Evolutionary conservation across 1,140 invertebrate genomes (phyloP).

Genomic region (Drosophila rhopaloa): DNA sequence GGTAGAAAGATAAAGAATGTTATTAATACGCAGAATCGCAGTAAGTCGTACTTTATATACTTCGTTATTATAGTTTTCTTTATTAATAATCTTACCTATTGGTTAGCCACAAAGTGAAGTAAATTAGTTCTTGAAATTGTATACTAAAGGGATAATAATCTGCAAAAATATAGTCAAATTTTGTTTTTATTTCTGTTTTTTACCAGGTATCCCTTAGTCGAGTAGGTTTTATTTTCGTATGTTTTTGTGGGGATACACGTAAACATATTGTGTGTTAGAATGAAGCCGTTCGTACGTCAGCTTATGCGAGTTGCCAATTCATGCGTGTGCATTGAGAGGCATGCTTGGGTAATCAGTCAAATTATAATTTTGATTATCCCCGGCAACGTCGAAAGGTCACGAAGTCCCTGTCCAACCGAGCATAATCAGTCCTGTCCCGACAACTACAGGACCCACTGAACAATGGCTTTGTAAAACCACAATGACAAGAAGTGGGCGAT

Average conservation of each 20-base stretch:
- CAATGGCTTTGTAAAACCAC: conserved; percentile 33
- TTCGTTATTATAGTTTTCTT: too few species aligned
- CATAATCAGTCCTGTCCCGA: conserved; percentile 35
- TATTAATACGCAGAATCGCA: neutral
- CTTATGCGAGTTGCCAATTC: conserved; percentile 49
- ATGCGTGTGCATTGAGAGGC: conserved; percentile 49
- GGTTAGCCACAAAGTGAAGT: neutral
- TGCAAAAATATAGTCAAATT: too few species aligned
- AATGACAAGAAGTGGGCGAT: conserved; percentile 18
- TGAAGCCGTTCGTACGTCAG: conserved; percentile 36
- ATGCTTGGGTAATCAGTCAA: conserved; percentile 75
- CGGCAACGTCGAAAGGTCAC: conserved; percentile 72
- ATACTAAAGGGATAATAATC: neutral
- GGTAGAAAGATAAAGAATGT: conserved; percentile 1
- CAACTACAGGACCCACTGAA: conserved; percentile 27
- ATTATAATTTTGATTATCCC: conserved; percentile 82
- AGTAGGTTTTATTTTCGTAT: neutral
- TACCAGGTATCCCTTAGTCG: conserved; percentile 5
- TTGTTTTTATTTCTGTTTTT: neutral
- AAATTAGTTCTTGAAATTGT: neutral
- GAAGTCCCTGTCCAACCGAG: conserved; percentile 59
- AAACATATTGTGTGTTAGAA: conserved; percentile 41
- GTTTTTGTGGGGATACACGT: conserved; percentile 23
- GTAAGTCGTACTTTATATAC: neutral
- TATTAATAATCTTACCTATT: neutral